Evolutionary conservation across 2,888 invertebrate species (phyloP), one percentile per base, ranked within the genome.

Genomic region (Polymixis flavicincta): DNA sequence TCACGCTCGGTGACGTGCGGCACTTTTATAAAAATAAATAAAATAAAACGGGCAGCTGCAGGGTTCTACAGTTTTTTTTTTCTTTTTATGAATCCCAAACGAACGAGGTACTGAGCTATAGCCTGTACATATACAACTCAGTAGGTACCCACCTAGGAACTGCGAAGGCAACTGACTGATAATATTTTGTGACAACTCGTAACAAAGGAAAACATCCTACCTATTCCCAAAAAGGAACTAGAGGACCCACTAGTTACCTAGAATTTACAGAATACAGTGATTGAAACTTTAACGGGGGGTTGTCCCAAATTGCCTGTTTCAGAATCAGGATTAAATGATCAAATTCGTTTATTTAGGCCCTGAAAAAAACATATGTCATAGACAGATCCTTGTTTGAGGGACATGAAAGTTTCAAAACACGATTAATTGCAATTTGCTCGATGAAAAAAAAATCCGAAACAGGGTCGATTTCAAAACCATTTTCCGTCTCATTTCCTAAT

Each of bases 1-100:
- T 82, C 69, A 80, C 76, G 80, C 74, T 68, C 48, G 74, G 60
- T 81, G 87, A 76, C 74, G 70, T 75, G 77, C 74, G 81, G 80
- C 76, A 71, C 64, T 80, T 82, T 84, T 75, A 66, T 50, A 66
- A 37, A 80, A 72, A 55, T 59, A 22, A 17, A 9, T n/a, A 42
- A 50, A 70, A 59, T 60, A 32, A 45, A 72, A 85, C 74, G 61
- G 77, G 66, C 71, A 74, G 67, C 74, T 82, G 22, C 9, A 5
- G 5, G 2, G 9, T 32, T 63, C 42, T 6, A 42, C 19, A 7
- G n/a, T 3, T 17, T 32, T 32, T 32, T 32, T 52, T 14, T 17
- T 3, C 11, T 32, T 32, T 32, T 32, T 52, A 22, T 17, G 22
- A 32, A 28, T 65, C 48, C 28, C 14, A 50, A 45, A 50, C 22